Base-by-base conservation (phyloP, 2,888 invertebrate species). In the Synanthedon tipuliformis region DNA sequence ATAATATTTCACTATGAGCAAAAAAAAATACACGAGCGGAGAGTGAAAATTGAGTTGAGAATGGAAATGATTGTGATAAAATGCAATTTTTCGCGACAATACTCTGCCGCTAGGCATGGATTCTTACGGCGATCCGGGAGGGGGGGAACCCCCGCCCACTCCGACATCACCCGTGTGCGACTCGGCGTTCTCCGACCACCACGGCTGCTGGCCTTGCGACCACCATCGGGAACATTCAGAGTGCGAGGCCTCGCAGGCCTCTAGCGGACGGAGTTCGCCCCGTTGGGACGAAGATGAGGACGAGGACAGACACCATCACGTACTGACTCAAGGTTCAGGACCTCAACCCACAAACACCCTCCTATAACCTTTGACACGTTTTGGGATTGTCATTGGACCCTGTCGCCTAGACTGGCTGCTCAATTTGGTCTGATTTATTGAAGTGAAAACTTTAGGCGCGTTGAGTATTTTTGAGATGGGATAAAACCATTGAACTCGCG, bases 91-190 rank as follows among this genome's bases (percentile, higher is more conserved):
- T 45, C 15, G 45, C 45, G 45, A 45, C 45, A 45, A 45, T 13
- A 45, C 57, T 66, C 61, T 72, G 73, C 69, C 69, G 69, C 57
- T 78, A 87, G 87, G 85, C 85, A 70, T 80, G 72, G 87, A 86
- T 64, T 81, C 85, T 60, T 85, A 78, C 65, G 81, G 78, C 61
- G 87, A 86, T 61, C 85, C 85, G 23, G 87, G 86, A 11, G 86
- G 84, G 53, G 55, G 51, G 4, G 78, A 78, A 71, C 83, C 82
- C 51, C 84, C 86, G 27, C 82, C 82, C 53, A 81, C 86, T 59
- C 88, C 84, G 66, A 82, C 80, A 60, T 88, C 84, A 56, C 88
- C 83, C 52, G 84, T 81, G 62, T 87, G 77, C 75, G 89, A 84
- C 76, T 87, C 83, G 54, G 89, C 84, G 57, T 88, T 73, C 75